Conservation (phyloP, 2,113 vertebrate genomes). For the Thomomys bottae region DNA sequence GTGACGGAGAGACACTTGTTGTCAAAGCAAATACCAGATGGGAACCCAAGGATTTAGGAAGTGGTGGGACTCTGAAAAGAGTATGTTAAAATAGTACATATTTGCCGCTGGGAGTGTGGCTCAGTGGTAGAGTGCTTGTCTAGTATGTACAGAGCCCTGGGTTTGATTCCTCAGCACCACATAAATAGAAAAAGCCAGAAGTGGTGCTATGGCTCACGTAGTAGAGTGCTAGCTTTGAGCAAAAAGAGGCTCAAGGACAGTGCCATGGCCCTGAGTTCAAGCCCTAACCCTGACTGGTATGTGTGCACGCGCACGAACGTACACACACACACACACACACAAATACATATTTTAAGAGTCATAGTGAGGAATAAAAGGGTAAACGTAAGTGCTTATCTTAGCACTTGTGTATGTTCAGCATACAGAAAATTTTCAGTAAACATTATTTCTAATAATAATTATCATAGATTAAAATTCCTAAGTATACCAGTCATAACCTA, state of each 20-base stretch:
- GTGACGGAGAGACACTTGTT: not conserved
- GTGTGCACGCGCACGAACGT: no score
- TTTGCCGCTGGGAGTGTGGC: no score
- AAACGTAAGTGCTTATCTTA: conserved; percentile 11
- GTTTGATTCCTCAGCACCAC: no score
- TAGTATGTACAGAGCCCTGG: no score
- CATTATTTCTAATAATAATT: not conserved
- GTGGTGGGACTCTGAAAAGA: not conserved
- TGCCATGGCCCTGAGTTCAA: no score
- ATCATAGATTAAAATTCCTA: conserved; percentile 13
- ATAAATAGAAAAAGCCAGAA: no score
- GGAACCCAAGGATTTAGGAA: not conserved
- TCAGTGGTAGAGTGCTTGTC: no score
- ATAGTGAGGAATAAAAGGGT: conserved; percentile 6
- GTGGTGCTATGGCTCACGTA: no score
- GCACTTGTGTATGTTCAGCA: not conserved
- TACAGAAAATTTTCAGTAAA: conserved; percentile 8
- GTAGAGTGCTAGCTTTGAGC: no score
- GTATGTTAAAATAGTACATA: not conserved
- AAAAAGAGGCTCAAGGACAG: no score
- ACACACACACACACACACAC: no score
- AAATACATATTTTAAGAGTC: not conserved
- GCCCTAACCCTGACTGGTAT: no score
- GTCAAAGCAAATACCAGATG: not conserved
- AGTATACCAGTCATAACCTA: not conserved